These are phyloP conservation scores for Onychostoma macrolepis DNA, from an alignment of 2,113 vertebrate species.

Conservation along the genomic window DNA sequence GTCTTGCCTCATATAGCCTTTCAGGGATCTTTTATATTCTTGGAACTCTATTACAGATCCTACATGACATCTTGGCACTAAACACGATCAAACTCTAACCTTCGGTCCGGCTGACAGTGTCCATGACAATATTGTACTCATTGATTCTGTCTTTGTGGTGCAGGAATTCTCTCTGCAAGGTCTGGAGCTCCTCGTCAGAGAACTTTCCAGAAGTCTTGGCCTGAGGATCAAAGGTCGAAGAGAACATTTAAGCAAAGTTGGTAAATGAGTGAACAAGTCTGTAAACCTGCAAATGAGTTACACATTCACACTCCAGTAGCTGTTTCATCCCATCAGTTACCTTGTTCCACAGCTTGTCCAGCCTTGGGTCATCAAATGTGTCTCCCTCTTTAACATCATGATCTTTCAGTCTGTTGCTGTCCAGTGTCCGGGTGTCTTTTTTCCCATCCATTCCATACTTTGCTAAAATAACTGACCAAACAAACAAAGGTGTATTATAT, in stretches of 20 bases:
- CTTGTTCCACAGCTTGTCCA: conserved; percentile 97
- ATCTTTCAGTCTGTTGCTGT: conserved; percentile 84
- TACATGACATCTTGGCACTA: neutral
- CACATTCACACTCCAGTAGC: neutral
- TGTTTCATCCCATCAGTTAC: conserved; percentile 65
- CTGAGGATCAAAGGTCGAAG: conserved; percentile 65
- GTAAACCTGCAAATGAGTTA: conserved; percentile 5
- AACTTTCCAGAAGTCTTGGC: conserved; percentile 94
- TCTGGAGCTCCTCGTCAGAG: conserved; percentile 85
- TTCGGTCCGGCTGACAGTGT: conserved; percentile 87
- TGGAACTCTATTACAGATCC: neutral
- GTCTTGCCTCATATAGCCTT: neutral
- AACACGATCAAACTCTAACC: conserved; percentile 73
- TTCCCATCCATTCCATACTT: conserved; percentile 94
- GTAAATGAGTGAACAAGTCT: neutral
- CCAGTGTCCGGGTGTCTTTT: conserved; percentile 79
- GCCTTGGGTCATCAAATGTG: conserved; percentile 85
- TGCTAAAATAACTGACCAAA: conserved; percentile 85
- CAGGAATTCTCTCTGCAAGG: conserved; percentile 87
- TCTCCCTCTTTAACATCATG: conserved; percentile 77
- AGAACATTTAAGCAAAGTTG: neutral
- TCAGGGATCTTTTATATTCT: neutral
- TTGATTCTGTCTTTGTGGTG: conserved; percentile 91
- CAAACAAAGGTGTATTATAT: neutral
- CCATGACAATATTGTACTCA: conserved; percentile 90